Evolutionary conservation across 2,888 invertebrate species (phyloP), one percentile per base, ranked within the genome.

Genomic region (Chrysolina oricalcia): DNA sequence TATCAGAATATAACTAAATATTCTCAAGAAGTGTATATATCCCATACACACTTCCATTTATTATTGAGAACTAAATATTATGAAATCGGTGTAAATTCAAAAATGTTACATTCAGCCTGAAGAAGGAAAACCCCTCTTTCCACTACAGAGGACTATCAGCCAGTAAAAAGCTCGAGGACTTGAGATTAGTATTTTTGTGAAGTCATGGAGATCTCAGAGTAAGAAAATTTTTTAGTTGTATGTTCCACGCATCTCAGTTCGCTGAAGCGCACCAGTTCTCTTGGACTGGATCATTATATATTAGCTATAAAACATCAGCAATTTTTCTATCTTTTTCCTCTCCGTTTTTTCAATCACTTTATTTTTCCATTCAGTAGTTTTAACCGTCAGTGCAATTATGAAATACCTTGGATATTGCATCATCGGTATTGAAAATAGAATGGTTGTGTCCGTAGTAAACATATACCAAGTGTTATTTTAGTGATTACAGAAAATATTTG

Each of bases 281-380:
- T 87, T 88, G 88, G 88, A 85, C 88, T 88, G 88, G 88, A 87
- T 84, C 83, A 87, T 84, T 80, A 63, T 19, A 23, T 27, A 63
- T 41, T 23, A 53, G 15, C 56, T 23, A 17, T 35, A 46, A 50
- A 70, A 23, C 15, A 46, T 59, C 23, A n/a, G 15, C n/a, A 35
- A n/a, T n/a, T 27, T 35, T 27, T 35, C 35, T 1, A 59, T 27
- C 15, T 59, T 10, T 59, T 59, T 50, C 6, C 2, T 46, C 15
- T n/a, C n/a, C 46, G 5, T 50, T 15, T 59, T 59, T 27, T 27
- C 59, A 23, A 4, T 59, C 13, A 13, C 53, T 53, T 21, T 53
- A 21, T 53, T 21, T 35, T 53, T 53, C 21, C 19, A 21, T 23
- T 53, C 53, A 21, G 13, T 5, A 11, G 9, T 53, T 11, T 53